Conservation (phyloP, 1,140 invertebrate species). For the Drepana arcuata region DNA sequence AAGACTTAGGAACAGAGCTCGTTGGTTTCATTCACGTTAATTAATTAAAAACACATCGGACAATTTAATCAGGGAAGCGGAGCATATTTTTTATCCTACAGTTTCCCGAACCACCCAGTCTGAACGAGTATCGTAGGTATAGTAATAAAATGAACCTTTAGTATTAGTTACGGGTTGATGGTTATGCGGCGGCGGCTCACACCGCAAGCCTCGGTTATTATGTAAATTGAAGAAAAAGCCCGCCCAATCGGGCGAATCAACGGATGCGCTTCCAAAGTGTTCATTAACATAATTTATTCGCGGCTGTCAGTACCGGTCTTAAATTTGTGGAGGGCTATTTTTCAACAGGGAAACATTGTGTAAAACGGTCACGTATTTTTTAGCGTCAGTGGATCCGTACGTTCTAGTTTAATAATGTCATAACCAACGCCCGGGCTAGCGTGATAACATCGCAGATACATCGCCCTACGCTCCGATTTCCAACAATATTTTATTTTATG, state of each 20-base stretch:
- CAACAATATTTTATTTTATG: conserved; percentile 43
- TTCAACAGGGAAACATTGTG: conserved; percentile 34
- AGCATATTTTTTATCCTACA: too few species aligned
- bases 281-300: conserved; percentile 70
- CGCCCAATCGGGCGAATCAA: conserved; percentile 48
- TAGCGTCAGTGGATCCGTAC: conserved; percentile 37
- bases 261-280: conserved; percentile 61
- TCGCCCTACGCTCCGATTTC: conserved; percentile 31
- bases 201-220: conserved; percentile 42
- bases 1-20: too few species aligned
- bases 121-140: too few species aligned
- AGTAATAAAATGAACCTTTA: too few species aligned
- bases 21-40: too few species aligned
- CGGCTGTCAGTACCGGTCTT: conserved; percentile 55
- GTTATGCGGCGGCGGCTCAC: too few species aligned
- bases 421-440: conserved; percentile 30
- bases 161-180: conserved; percentile 4
- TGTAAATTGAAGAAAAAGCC: conserved; percentile 49
- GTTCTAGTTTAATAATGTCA: conserved; percentile 54
- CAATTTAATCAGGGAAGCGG: too few species aligned
- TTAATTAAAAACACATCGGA: too few species aligned
- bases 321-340: conserved; percentile 60
- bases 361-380: conserved; percentile 40
- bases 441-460: conserved; percentile 45
- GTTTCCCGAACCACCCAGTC: too few species aligned